These are phyloP conservation scores for Murina feae DNA, from an alignment of 2,113 vertebrate genomes.

Conservation along the genomic window DNA sequence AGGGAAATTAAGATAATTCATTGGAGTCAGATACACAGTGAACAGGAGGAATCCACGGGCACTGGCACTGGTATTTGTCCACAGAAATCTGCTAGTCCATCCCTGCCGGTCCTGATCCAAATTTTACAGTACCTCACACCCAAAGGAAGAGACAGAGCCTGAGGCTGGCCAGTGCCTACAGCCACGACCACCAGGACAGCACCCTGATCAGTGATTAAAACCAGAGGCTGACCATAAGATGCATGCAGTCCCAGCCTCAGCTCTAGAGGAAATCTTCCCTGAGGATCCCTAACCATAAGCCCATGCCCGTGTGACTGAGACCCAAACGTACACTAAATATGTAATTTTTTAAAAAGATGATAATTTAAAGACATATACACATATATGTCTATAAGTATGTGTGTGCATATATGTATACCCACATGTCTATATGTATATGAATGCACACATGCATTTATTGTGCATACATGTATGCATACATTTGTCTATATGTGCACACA, in stretches of 20 bases:
- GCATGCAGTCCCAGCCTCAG: not conserved
- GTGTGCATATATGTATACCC: not conserved
- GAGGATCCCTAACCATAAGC: not conserved
- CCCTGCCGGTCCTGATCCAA: not conserved
- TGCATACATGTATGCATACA: not conserved
- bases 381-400: no score
- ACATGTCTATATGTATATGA: not conserved
- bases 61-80: not conserved
- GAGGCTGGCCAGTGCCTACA: no score
- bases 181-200: not conserved
- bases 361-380: not conserved
- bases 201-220: not conserved
- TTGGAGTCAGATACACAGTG: not conserved
- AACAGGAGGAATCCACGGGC: not conserved
- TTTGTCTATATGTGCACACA: fast-evolving
- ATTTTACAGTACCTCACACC: not conserved
- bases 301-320: not conserved
- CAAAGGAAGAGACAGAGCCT: not conserved
- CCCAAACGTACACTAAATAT: not conserved
- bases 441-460: not conserved
- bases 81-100: not conserved
- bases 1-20: not conserved
- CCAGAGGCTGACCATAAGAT: not conserved
- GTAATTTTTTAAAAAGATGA: not conserved
- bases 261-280: not conserved